These are phyloP conservation scores for Drosophila fulvimacula DNA, from an alignment of 2,888 invertebrate genomes.

Conservation along the genomic window DNA sequence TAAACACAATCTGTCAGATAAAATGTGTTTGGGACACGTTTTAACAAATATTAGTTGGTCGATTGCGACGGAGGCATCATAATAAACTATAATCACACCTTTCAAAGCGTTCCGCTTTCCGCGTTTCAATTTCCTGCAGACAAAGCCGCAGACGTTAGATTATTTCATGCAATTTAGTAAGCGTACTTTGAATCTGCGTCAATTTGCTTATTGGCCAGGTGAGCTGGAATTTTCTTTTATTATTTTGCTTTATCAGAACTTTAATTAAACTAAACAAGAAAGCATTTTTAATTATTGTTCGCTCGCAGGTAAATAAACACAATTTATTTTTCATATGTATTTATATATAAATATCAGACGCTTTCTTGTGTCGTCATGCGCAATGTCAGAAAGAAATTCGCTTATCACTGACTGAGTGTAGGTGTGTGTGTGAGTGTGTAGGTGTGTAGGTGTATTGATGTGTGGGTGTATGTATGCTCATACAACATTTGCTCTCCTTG, in stretches of 20 bases:
- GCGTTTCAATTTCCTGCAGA: constrained; percentile 4
- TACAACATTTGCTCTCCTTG: constrained; percentile 62
- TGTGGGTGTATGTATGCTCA: constrained; percentile 20
- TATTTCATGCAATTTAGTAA: constrained; percentile 19
- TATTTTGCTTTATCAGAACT: constrained; percentile 48
- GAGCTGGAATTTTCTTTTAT: constrained; percentile 1
- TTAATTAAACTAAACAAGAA: constrained; percentile 69
- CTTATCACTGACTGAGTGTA: constrained; percentile 36
- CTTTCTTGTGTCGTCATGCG: constrained; percentile 52
- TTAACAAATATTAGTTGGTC: constrained; percentile 9
- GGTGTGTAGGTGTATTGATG: constrained; percentile 1
- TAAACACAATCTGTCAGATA: constrained; percentile 17
- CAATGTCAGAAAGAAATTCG: constrained; percentile 52
- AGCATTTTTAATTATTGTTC: constrained; percentile 68
- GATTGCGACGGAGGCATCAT: background rate
- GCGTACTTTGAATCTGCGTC: constrained; percentile 46
- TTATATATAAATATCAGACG: constrained; percentile 4
- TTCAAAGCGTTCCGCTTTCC: constrained; percentile 1
- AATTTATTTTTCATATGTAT: constrained; percentile 19
- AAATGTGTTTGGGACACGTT: constrained; percentile 13
- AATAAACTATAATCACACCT: background rate
- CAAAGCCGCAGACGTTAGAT: background rate
- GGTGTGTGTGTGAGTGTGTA: constrained; percentile 4
- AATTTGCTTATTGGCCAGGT: constrained; percentile 52
- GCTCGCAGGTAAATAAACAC: constrained; percentile 39